phyloP scores from a whole-genome alignment of 2,113 vertebrate species.

The Microcebus tavaratra region DNA sequence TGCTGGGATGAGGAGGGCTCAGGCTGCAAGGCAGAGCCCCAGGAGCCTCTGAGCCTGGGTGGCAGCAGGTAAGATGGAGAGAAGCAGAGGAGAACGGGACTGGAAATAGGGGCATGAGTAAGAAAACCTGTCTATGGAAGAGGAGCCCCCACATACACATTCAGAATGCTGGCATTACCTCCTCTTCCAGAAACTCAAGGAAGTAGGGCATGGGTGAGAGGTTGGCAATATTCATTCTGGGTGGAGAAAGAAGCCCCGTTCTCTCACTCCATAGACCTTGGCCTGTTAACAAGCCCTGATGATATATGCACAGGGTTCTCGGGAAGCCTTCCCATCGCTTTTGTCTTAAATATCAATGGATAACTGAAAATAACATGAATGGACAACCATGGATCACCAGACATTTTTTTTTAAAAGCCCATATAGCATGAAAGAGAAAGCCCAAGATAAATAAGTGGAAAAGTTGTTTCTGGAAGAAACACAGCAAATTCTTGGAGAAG shows the following conservation, averaged over 20 bases:
- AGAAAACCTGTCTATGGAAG: neutral
- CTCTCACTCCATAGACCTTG: neutral
- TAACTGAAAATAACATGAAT: neutral
- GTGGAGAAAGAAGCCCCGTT: neutral
- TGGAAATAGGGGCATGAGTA: neutral
- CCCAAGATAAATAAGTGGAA: neutral
- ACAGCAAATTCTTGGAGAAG: conserved; percentile 19
- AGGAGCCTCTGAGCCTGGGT: neutral
- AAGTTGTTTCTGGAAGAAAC: conserved; percentile 31
- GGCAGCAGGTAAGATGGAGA: neutral
- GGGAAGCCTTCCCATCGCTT: neutral
- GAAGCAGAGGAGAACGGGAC: neutral
- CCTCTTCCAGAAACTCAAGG: neutral
- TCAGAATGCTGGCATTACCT: neutral
- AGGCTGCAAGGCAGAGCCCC: neutral
- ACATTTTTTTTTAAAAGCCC: neutral
- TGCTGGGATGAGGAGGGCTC: neutral
- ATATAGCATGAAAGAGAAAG: neutral
- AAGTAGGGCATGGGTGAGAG: neutral
- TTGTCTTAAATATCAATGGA: neutral
- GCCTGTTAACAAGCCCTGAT: neutral
- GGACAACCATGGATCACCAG: neutral
- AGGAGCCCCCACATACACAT: neutral
- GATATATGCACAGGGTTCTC: neutral
- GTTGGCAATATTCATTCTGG: neutral